Evolutionary conservation across 1,140 invertebrate species (phyloP).

Genomic region (Lasioglossum albipes): DNA sequence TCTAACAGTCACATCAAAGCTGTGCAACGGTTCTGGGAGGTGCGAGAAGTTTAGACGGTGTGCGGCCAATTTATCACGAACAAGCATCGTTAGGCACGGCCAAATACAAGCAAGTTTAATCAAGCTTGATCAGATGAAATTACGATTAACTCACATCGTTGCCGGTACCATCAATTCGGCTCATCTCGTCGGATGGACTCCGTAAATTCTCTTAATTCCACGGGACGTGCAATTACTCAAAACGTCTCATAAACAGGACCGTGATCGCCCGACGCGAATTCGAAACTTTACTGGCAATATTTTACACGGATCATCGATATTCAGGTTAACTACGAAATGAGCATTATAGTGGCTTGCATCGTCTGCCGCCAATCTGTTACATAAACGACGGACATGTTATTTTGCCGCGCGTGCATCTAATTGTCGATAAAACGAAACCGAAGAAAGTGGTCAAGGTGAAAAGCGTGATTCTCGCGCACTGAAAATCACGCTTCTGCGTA

Average conservation of each 20-base stretch:
- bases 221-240: slow-evolving; percentile 10
- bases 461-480: background rate
- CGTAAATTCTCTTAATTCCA: slow-evolving; percentile 19
- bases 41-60: slow-evolving; percentile 9
- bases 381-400: background rate
- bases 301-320: background rate
- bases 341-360: background rate
- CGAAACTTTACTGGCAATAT: background rate
- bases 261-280: background rate
- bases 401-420: background rate
- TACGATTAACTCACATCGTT: slow-evolving; percentile 26
- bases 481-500: background rate
- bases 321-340: background rate
- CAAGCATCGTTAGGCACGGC: slow-evolving; percentile 15
- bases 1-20: background rate
- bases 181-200: slow-evolving; percentile 8
- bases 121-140: slow-evolving; percentile 36
- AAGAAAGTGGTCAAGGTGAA: slow-evolving; percentile 31
- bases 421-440: background rate
- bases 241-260: background rate
- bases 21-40: background rate
- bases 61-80: slow-evolving; percentile 30
- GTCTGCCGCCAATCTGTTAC: background rate
- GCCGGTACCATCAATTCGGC: slow-evolving; percentile 15
- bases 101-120: slow-evolving; percentile 32